Evolutionary conservation across 2,797 vertebrate genomes (phyloP), one percentile per base, ranked within the genome.

Genomic region (Acestrorhynchus altus): DNA sequence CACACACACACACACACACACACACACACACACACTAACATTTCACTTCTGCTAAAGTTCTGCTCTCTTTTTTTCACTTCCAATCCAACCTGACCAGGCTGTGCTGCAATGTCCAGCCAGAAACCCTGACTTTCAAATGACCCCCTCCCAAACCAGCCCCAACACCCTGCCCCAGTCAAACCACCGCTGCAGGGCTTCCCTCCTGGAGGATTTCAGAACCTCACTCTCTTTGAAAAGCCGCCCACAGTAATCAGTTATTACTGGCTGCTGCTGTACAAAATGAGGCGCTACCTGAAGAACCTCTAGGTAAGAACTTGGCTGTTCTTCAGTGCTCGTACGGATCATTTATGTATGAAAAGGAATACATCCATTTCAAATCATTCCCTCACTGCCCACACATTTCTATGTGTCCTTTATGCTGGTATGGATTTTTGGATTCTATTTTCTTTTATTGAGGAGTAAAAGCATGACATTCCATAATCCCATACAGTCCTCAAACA

Each of bases 61-160:
- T 16, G 11, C 18, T n/a, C 61, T 44, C 40, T 16, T 42, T 69
- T 77, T 77, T 77, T 20, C 66, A 61, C 59, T 77, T 70, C 56
- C 49, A 61, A 22, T 47, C 12, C 1, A 28, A 47, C 4, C 11
- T 10, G 10, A 60, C 54, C 49, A 11, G 40, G 74, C 54, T 15
- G 12, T 42, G 5, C n/a, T 11, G 22, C 28, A n/a, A 40, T 56
- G 42, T 77, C 24, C 20, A 76, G 42, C 54, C 28, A 31, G 40
- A 68, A 18, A 59, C 42, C 12, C 13, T 13, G 42, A 40, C 31
- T 35, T 39, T 67, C 18, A 22, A 18, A 24, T 10, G 4, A 39
- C 24, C 26, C 22, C 10, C 31, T 35, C 31, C 6, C 31, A 35
- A 35, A 35, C 2, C 31, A 35, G 2, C 31, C 31, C 31, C 31